Evolutionary conservation across 1,140 invertebrate species (phyloP).

Genomic region (Streblospio benedicti): DNA sequence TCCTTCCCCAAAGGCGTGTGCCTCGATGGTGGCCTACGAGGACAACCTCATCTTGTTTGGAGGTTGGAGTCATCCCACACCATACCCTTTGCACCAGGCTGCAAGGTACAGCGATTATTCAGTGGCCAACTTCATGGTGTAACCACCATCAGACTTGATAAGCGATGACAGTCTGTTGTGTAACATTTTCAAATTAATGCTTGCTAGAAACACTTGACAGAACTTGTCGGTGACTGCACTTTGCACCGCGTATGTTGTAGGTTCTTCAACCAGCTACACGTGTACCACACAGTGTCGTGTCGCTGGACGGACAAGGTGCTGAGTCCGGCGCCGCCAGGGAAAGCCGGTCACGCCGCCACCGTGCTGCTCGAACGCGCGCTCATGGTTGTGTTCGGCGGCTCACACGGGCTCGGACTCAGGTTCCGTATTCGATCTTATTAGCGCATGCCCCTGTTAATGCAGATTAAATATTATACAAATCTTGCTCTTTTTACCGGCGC

Average conservation of each 20-base stretch:
- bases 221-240: no score
- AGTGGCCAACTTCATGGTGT: background rate
- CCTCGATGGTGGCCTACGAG: constrained; percentile 76
- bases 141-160: no score
- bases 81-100: constrained; percentile 76
- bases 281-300: constrained; percentile 74
- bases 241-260: no score
- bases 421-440: no score
- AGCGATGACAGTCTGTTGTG: no score
- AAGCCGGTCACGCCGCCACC: constrained; percentile 82
- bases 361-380: constrained; percentile 64
- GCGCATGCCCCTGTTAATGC: no score
- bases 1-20: constrained; percentile 91
- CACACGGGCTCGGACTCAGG: constrained; percentile 35
- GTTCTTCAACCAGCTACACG: constrained; percentile 86
- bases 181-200: no score
- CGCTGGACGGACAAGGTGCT: constrained; percentile 70
- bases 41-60: constrained; percentile 82
- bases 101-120: background rate
- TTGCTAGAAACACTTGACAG: no score
- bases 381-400: constrained; percentile 81
- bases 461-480: no score
- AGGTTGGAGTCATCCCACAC: constrained; percentile 87
- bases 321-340: constrained; percentile 56
- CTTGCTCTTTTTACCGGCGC: no score